Evolutionary conservation across 2,888 invertebrate species (phyloP), one percentile per base, ranked within the genome.

Genomic region (Parelbella ahira): DNA sequence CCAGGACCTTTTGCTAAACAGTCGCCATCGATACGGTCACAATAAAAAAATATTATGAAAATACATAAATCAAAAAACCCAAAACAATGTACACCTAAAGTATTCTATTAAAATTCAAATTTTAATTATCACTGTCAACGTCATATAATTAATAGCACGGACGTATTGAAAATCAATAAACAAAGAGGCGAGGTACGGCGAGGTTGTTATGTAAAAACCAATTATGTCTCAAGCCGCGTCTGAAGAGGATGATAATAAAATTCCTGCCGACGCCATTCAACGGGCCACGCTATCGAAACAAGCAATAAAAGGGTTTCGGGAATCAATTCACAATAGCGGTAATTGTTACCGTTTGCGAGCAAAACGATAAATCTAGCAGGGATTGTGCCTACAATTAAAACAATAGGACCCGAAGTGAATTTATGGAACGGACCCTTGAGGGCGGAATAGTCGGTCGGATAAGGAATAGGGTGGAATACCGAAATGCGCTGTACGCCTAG

Each of bases 291-390:
- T 29, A 41, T 47, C 43, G 45, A 33, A 46, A 52, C 45, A 48
- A 46, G 42, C 51, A 50, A 45, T 51, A 53, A 52, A 29, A 49
- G 50, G 54, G 52, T 53, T 53, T 49, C 30, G 30, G 39, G 45
- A 53, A 54, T 56, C 54, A 58, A 57, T 60, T 57, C 45, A 47
- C 41, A 34, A 42, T 21, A 41, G 37, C 49, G 44, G 46, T 54
- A 57, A 58, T 56, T 56, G 55, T 60, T 50, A 48, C 48, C 45
- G 48, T 51, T 47, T 48, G 36, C 47, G 28, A 45, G 44, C 41
- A 47, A 34, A 34, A 41, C 58, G 38, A 60, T 60, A 56, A 58
- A 58, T 56, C 51, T 54, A 48, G 32, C 19, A 41, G 34, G 41
- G 43, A 33, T 49, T 44, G 46, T 49, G 48, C 48, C 45, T 50